phyloP scores from a whole-genome alignment of 2,113 vertebrate species.

The Hyperoodon ampullatus region DNA sequence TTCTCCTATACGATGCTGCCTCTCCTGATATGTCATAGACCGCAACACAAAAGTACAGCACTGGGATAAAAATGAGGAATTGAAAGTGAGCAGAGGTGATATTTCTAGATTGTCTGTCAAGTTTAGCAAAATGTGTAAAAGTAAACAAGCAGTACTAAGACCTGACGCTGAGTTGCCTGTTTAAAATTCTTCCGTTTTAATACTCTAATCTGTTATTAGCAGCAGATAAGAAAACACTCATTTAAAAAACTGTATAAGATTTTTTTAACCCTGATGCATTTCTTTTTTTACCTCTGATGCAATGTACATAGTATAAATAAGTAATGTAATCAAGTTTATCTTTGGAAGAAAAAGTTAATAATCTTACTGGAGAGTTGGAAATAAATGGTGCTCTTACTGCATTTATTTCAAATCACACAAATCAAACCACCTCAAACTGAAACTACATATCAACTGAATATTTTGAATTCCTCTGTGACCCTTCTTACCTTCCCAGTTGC shows the following conservation, averaged over 20 bases:
- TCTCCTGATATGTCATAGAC: neutral
- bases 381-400: constrained; percentile 70
- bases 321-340: constrained; percentile 81
- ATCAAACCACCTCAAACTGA: constrained; percentile 28
- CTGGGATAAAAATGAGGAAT: constrained; percentile 40
- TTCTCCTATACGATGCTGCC: neutral
- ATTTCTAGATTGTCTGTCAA: constrained; percentile 69
- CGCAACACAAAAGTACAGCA: neutral
- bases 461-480: neutral
- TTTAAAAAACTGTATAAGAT: constrained; percentile 47
- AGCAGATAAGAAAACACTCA: constrained; percentile 56
- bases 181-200: constrained; percentile 71
- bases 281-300: constrained; percentile 69
- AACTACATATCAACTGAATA: constrained; percentile 38
- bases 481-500: neutral
- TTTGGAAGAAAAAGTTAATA: constrained; percentile 79
- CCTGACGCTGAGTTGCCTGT: constrained; percentile 58
- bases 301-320: constrained; percentile 82
- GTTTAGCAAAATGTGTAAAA: constrained; percentile 51
- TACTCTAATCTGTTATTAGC: constrained; percentile 70
- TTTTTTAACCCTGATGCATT: constrained; percentile 62
- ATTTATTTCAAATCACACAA: constrained; percentile 74
- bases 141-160: constrained; percentile 54
- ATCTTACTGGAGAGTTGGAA: constrained; percentile 60
- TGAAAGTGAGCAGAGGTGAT: constrained; percentile 51